phyloP scores from a whole-genome alignment of 2,113 vertebrate species.

The Heterotis niloticus region DNA sequence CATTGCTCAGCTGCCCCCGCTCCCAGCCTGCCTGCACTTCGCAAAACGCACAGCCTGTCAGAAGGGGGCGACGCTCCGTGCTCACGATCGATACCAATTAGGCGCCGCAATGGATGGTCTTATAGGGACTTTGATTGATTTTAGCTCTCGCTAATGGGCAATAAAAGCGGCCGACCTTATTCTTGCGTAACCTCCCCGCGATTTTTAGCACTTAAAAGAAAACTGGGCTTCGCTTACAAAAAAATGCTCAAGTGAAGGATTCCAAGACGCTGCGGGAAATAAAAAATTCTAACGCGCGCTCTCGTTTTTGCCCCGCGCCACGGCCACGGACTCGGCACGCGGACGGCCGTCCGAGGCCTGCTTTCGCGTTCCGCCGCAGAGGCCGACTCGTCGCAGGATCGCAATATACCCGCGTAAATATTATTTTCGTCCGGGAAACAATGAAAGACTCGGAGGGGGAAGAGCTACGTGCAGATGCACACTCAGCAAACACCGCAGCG shows the following conservation, averaged over 20 bases:
- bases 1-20: background rate
- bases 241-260: background rate
- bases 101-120: slow-evolving; percentile 38
- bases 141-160: slow-evolving; percentile 31
- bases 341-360: too few species aligned
- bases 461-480: too few species aligned
- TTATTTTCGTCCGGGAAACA: too few species aligned
- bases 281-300: background rate
- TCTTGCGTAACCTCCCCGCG: background rate
- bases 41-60: slow-evolving; percentile 26
- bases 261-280: background rate
- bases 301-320: background rate
- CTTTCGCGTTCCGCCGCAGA: too few species aligned
- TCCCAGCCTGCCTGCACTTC: background rate
- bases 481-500: too few species aligned
- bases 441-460: too few species aligned
- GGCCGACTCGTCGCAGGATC: too few species aligned
- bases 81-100: slow-evolving; percentile 40
- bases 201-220: background rate
- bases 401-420: too few species aligned
- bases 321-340: too few species aligned
- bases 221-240: background rate
- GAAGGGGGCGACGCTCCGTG: slow-evolving; percentile 29
- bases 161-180: slow-evolving; percentile 31
- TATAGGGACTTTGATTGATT: slow-evolving; percentile 40